These are phyloP conservation scores for Chrysodeixis includens DNA, from an alignment of 2,888 invertebrate genomes.

Conservation along the genomic window DNA sequence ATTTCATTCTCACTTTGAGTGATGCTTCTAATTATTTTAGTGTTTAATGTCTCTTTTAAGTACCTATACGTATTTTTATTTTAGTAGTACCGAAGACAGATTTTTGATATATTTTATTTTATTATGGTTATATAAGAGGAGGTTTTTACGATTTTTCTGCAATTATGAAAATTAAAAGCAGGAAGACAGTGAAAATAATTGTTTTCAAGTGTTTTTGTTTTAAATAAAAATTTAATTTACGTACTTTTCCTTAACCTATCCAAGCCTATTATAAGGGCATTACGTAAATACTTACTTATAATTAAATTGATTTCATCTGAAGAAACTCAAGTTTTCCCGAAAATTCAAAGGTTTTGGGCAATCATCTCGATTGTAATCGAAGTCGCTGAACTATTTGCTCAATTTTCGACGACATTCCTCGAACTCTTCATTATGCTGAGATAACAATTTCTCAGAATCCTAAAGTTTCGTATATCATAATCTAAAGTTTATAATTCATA, in stretches of 20 bases:
- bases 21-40: neutral
- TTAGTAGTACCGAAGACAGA: too few species aligned
- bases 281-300: too few species aligned
- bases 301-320: neutral
- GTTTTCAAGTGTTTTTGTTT: too few species aligned
- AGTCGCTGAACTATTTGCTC: neutral
- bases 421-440: neutral
- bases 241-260: too few species aligned
- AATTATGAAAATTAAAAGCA: too few species aligned
- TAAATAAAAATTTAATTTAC: too few species aligned
- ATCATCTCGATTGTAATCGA: neutral
- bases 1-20: slow-evolving; percentile 3
- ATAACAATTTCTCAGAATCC: neutral
- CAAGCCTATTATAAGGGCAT: too few species aligned
- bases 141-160: too few species aligned
- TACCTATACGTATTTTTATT: too few species aligned
- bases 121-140: too few species aligned
- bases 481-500: neutral
- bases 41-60: neutral
- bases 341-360: neutral
- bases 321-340: neutral
- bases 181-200: too few species aligned
- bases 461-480: slow-evolving; percentile 1
- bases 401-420: neutral
- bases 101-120: too few species aligned